A percentile compares a stretch with the other conserved stretches of the same genome.
Evolutionary conservation across 1,140 invertebrate genomes (phyloP).

Genomic region (Drosophila pruinosa): DNA sequence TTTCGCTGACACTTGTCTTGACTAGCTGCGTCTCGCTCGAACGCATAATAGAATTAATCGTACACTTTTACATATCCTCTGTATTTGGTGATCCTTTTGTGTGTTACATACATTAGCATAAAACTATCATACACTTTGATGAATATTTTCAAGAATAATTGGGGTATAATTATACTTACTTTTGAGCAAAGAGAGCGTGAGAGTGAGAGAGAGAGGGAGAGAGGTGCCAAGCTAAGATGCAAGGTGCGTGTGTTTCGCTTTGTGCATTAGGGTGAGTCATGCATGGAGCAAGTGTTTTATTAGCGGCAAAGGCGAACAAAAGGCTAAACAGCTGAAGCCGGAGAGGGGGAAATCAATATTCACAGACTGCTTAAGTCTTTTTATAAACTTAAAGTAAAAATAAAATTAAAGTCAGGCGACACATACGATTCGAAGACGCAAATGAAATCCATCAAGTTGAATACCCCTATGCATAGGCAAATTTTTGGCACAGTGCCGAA

Average conservation of each 20-base stretch:
- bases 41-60: no score
- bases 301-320: slow-evolving; percentile 20
- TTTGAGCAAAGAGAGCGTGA: slow-evolving; percentile 10
- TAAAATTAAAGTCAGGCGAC: slow-evolving; percentile 26
- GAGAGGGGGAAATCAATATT: slow-evolving; percentile 57
- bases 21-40: no score
- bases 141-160: no score
- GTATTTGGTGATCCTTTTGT: no score
- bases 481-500: slow-evolving; percentile 60
- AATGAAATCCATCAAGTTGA: slow-evolving; percentile 30
- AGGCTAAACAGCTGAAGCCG: neutral
- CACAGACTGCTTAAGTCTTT: slow-evolving; percentile 46
- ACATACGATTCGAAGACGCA: slow-evolving; percentile 3
- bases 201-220: neutral
- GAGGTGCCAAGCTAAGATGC: slow-evolving; percentile 28
- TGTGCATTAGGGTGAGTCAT: slow-evolving; percentile 63
- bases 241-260: slow-evolving; percentile 35
- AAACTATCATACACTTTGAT: no score
- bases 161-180: no score
- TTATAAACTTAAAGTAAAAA: slow-evolving; percentile 31
- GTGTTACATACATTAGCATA: no score
- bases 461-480: slow-evolving; percentile 20
- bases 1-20: no score
- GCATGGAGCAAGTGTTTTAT: slow-evolving; percentile 28
- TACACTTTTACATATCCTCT: no score